phyloP scores from a whole-genome alignment of 2,113 vertebrate genomes.

The Otis tarda region DNA sequence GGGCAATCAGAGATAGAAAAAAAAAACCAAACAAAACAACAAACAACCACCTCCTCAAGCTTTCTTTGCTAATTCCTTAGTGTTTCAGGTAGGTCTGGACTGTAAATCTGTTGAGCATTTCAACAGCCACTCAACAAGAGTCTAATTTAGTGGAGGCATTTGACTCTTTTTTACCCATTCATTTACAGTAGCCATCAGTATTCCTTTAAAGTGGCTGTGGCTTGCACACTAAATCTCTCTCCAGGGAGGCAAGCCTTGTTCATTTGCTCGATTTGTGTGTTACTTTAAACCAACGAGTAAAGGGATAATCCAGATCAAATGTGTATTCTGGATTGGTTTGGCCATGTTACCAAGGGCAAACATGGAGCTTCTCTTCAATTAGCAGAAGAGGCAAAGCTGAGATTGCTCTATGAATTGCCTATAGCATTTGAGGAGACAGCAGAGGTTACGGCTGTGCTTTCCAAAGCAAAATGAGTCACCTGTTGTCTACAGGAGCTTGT shows the following conservation, averaged over 20 bases:
- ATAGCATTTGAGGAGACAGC: background rate
- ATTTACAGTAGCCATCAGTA: background rate
- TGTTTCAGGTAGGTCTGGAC: background rate
- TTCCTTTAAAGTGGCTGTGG: background rate
- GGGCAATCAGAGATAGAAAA: background rate
- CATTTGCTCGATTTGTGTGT: background rate
- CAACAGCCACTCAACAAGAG: background rate
- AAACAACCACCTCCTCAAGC: background rate
- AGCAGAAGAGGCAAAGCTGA: conserved; percentile 3
- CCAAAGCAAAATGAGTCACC: conserved; percentile 60
- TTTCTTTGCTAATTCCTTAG: background rate
- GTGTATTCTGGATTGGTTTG: background rate
- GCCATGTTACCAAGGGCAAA: background rate
- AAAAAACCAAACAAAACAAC: fast-evolving
- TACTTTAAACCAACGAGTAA: conserved; percentile 17
- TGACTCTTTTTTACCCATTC: background rate
- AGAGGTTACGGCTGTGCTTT: background rate
- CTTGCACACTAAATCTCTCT: background rate
- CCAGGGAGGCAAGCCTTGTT: background rate
- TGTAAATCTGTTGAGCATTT: background rate
- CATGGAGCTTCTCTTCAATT: background rate
- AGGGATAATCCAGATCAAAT: background rate
- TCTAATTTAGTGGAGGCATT: background rate
- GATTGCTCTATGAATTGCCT: background rate
- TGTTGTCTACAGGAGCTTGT: conserved; percentile 25